These are phyloP conservation scores for Pteromalus puparum DNA, from an alignment of 1,140 invertebrate species.

Conservation along the genomic window DNA sequence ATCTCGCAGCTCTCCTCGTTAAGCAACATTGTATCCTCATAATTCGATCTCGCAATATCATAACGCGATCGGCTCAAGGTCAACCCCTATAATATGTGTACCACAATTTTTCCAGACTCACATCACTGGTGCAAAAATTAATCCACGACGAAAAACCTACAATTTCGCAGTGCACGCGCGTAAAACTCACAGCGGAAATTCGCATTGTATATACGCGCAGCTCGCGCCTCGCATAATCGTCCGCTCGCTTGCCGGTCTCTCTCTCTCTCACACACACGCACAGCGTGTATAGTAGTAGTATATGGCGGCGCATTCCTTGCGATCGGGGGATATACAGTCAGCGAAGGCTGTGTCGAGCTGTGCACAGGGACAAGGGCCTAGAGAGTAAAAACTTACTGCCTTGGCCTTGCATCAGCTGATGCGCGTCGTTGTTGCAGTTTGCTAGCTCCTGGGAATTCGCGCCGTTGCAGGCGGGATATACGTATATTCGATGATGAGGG, in stretches of 20 bases:
- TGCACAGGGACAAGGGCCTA: not conserved
- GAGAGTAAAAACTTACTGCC: constrained; percentile 35
- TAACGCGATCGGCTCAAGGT: too few species aligned
- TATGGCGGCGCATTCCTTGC: not conserved
- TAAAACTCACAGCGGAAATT: not conserved
- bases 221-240: too few species aligned
- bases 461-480: not conserved
- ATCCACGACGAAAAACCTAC: too few species aligned
- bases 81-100: too few species aligned
- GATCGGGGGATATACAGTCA: not conserved
- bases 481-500: too few species aligned
- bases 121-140: too few species aligned
- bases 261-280: not conserved
- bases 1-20: too few species aligned
- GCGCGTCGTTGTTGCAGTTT: not conserved
- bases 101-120: too few species aligned
- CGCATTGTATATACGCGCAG: not conserved
- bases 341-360: not conserved
- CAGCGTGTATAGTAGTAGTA: not conserved
- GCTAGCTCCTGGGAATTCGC: not conserved
- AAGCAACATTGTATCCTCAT: not conserved
- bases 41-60: not conserved
- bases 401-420: constrained; percentile 45
- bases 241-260: not conserved
- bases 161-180: not conserved